phyloP scores from a whole-genome alignment of 1,140 invertebrate species.

The Tetramorium simillimum region DNA sequence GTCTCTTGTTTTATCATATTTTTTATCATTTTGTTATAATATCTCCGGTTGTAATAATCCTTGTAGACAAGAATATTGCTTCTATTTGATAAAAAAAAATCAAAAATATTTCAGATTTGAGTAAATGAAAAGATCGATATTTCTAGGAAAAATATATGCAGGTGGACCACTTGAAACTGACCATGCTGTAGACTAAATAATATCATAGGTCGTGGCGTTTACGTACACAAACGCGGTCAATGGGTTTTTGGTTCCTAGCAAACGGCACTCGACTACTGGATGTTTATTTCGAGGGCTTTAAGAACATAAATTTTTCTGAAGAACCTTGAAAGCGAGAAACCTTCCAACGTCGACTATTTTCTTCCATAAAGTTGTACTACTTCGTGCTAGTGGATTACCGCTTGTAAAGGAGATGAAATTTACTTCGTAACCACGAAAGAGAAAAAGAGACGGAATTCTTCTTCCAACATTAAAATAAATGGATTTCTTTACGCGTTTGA shows the following conservation, averaged over 20 bases:
- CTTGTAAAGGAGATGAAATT: slow-evolving; percentile 51
- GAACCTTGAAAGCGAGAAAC: slow-evolving; percentile 1
- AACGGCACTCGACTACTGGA: slow-evolving; percentile 55
- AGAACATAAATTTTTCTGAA: slow-evolving; percentile 65
- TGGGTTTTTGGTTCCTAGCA: slow-evolving; percentile 38
- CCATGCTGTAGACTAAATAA: slow-evolving; percentile 64
- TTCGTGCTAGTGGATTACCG: slow-evolving; percentile 38
- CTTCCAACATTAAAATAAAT: slow-evolving; percentile 24
- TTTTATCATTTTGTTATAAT: neutral
- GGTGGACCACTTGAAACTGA: slow-evolving; percentile 35
- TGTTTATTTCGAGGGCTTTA: slow-evolving; percentile 63
- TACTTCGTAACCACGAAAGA: slow-evolving; percentile 17
- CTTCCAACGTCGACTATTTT: slow-evolving; percentile 49
- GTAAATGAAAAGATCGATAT: neutral
- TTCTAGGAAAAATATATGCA: slow-evolving; percentile 45
- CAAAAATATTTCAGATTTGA: neutral
- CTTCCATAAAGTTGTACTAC: slow-evolving; percentile 51
- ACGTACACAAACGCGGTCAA: slow-evolving; percentile 58
- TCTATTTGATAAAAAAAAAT: neutral
- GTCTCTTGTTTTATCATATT: neutral
- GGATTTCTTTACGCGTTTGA: neutral
- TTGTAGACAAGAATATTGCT: neutral
- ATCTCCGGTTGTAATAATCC: neutral
- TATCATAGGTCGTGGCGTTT: slow-evolving; percentile 59
- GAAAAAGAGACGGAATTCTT: slow-evolving; percentile 1